phyloP scores from a whole-genome alignment of 2,888 invertebrate genomes.

The Cephus nigrinus region DNA sequence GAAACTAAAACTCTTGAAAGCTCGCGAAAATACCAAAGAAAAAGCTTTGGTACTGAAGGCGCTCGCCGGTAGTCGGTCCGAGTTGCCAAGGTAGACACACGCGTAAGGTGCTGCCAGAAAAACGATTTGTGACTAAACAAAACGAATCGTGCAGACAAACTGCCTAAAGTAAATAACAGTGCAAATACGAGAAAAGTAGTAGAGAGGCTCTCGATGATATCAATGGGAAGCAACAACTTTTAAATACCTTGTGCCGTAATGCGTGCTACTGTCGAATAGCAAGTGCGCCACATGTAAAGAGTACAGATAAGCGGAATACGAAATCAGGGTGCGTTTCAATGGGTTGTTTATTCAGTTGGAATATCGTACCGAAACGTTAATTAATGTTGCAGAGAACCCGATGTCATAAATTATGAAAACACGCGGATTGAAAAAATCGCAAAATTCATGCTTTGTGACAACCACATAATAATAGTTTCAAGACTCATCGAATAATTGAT shows the following conservation, averaged over 20 bases:
- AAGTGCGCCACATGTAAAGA: neutral
- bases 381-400: neutral
- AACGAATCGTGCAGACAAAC: neutral
- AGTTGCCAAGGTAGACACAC: neutral
- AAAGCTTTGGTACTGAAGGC: slow-evolving; percentile 6
- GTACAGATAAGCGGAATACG: neutral
- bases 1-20: neutral
- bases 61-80: slow-evolving; percentile 11
- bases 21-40: slow-evolving; percentile 11
- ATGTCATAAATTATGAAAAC: neutral
- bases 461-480: neutral
- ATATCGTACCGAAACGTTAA: neutral
- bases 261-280: neutral
- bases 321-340: neutral
- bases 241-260: neutral
- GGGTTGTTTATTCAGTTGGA: neutral
- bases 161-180: neutral
- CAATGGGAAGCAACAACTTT: neutral
- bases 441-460: neutral
- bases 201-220: neutral
- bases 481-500: neutral
- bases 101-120: neutral
- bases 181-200: neutral
- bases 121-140: neutral
- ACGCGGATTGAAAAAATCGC: neutral